A percentile compares a stretch with the other conserved stretches of the same genome.
These are phyloP conservation scores for Dolichotis patagonum DNA, from an alignment of 2,113 vertebrate genomes.

Conservation along the genomic window DNA sequence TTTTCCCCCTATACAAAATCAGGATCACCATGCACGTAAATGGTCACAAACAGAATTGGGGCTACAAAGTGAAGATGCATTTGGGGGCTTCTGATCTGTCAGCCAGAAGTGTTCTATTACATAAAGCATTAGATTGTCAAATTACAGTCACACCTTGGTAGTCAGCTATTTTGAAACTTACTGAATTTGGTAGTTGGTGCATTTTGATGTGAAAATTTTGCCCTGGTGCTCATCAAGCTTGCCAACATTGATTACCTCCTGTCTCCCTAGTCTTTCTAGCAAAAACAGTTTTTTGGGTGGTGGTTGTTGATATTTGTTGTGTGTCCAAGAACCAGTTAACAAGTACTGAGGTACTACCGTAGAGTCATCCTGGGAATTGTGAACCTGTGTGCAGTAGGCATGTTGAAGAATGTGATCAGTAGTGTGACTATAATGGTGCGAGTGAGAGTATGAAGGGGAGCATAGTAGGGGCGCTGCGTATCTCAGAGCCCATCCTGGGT, in stretches of 20 bases:
- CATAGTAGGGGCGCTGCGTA: neutral
- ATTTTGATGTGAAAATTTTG: neutral
- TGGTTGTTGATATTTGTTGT: neutral
- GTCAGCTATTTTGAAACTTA: neutral
- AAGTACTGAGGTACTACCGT: neutral
- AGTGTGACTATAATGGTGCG: neutral
- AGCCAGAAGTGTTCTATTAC: neutral
- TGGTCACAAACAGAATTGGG: neutral
- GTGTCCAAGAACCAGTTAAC: neutral
- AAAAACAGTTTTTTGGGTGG: neutral
- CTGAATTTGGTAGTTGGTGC: neutral
- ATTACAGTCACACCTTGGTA: neutral
- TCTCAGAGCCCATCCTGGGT: neutral
- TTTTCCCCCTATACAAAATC: neutral
- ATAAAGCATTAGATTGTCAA: conserved; percentile 3
- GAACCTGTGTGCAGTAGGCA: neutral
- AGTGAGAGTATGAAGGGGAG: neutral
- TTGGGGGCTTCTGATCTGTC: neutral
- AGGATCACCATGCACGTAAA: neutral
- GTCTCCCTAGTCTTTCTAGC: neutral
- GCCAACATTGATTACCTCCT: neutral
- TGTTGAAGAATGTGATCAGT: neutral
- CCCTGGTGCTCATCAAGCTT: neutral
- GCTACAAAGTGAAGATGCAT: neutral
- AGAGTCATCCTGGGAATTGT: neutral